These are phyloP conservation scores for Ectropis crepuscularia DNA, from an alignment of 2,888 invertebrate genomes.

Conservation along the genomic window DNA sequence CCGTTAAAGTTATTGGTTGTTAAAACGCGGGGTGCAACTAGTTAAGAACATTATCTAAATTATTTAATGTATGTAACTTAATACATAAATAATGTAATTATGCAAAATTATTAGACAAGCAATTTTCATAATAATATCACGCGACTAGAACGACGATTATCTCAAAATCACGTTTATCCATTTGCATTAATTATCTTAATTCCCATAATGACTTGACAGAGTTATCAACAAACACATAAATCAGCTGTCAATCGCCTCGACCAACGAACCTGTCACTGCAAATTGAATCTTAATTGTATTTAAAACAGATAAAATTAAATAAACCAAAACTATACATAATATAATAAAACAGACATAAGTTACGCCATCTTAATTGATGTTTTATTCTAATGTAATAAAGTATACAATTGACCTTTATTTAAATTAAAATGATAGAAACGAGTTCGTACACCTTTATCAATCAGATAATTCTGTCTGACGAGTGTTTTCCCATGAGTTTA, in stretches of 20 bases:
- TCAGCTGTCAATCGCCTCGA: conserved; percentile 21
- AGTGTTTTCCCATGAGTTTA: conserved; percentile 9
- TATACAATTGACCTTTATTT: conserved; percentile 40
- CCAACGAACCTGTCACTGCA: conserved; percentile 18
- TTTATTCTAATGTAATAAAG: conserved; percentile 44
- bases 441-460: conserved; percentile 41
- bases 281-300: conserved; percentile 24
- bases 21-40: too few relatives aligned
- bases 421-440: conserved; percentile 27
- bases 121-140: not conserved
- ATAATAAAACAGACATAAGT: conserved; percentile 40
- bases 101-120: not conserved
- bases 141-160: conserved; percentile 2
- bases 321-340: conserved; percentile 39
- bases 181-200: conserved; percentile 21
- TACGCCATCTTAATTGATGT: conserved; percentile 39
- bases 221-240: conserved; percentile 29
- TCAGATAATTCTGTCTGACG: conserved; percentile 33
- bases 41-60: too few relatives aligned
- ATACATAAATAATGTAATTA: too few relatives aligned
- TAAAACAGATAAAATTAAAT: conserved; percentile 8
- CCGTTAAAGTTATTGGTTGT: too few relatives aligned
- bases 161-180: conserved; percentile 12
- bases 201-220: conserved; percentile 17
- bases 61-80: too few relatives aligned